A percentile compares a stretch with the other conserved stretches of the same genome.
phyloP scores from a whole-genome alignment of 2,113 vertebrate species.

The Epinephelus cyanopodus region DNA sequence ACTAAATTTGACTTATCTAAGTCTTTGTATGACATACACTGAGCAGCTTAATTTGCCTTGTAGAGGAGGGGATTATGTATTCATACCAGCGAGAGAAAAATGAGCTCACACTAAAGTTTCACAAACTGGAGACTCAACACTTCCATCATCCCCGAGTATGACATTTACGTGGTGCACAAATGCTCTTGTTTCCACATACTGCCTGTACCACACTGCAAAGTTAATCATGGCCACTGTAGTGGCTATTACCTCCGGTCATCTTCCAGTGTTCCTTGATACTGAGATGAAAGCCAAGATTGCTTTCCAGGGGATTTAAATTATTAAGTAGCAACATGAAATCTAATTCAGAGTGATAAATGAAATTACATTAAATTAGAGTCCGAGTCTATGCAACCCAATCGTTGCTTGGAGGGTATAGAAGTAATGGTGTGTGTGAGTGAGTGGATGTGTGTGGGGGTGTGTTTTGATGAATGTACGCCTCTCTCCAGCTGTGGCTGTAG shows the following conservation, averaged over 20 bases:
- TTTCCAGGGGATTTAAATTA: constrained; percentile 77
- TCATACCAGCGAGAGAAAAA: not conserved
- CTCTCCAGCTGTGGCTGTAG: constrained; percentile 43
- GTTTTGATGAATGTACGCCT: constrained; percentile 59
- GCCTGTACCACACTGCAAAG: not conserved
- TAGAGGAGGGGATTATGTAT: not conserved
- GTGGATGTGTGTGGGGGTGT: constrained; percentile 31
- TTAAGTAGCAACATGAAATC: constrained; percentile 80
- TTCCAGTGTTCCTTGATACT: constrained; percentile 53
- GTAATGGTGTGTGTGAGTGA: constrained; percentile 61
- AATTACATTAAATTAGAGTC: constrained; percentile 74
- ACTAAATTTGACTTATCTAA: not conserved
- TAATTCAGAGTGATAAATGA: constrained; percentile 81
- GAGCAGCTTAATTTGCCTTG: not conserved
- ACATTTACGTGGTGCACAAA: not conserved
- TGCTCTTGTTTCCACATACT: constrained; percentile 2
- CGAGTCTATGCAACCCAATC: constrained; percentile 50
- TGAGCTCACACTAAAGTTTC: not conserved
- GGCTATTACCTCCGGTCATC: constrained; percentile 43
- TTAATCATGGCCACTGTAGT: constrained; percentile 41
- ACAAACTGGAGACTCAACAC: not conserved
- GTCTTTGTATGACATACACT: not conserved
- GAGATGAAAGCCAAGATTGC: constrained; percentile 62
- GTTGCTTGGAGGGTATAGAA: constrained; percentile 58
- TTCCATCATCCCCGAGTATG: not conserved